Evolutionary conservation across 2,797 vertebrate species (phyloP).

Genomic region (Choloepus didactylus): DNA sequence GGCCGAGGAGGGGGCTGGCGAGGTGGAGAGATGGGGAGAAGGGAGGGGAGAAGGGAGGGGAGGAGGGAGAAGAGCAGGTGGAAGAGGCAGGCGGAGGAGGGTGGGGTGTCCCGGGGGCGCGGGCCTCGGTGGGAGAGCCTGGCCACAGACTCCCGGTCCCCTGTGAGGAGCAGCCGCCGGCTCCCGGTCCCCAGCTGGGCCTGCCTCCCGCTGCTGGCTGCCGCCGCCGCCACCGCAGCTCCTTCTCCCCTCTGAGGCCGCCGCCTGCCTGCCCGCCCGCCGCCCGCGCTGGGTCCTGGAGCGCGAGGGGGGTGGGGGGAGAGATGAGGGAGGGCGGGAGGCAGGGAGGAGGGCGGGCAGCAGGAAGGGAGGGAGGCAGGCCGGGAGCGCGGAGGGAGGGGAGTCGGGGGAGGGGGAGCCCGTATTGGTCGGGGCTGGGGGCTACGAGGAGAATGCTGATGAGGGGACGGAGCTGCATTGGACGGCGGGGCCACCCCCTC

Average conservation of each 20-base stretch:
- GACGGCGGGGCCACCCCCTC: constrained; percentile 69
- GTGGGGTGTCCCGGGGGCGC: constrained; percentile 72
- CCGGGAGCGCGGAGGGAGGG: constrained; percentile 55
- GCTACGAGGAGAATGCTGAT: constrained; percentile 81
- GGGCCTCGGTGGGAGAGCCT: constrained; percentile 65
- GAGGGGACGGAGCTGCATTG: constrained; percentile 78
- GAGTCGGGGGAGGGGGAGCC: constrained; percentile 65
- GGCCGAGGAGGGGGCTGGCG: neutral
- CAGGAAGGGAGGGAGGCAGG: constrained; percentile 57
- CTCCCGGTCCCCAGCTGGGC: constrained; percentile 70
- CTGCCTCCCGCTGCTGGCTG: constrained; percentile 65
- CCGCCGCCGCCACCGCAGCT: constrained; percentile 52
- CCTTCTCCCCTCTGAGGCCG: constrained; percentile 69
- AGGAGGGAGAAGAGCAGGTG: constrained; percentile 71
- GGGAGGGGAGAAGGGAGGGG: neutral
- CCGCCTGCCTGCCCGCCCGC: constrained; percentile 64
- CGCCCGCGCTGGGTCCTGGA: constrained; percentile 81
- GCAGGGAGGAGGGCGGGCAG: constrained; percentile 31
- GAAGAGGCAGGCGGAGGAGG: constrained; percentile 71
- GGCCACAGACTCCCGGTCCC: constrained; percentile 67
- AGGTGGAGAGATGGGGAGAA: neutral
- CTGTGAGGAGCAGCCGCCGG: constrained; percentile 40
- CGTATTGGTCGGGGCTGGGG: constrained; percentile 76
- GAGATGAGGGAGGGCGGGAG: constrained; percentile 43
- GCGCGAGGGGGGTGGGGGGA: constrained; percentile 35